These are phyloP conservation scores for Hystrix cristata DNA, from an alignment of 2,113 vertebrate species.

Conservation along the genomic window DNA sequence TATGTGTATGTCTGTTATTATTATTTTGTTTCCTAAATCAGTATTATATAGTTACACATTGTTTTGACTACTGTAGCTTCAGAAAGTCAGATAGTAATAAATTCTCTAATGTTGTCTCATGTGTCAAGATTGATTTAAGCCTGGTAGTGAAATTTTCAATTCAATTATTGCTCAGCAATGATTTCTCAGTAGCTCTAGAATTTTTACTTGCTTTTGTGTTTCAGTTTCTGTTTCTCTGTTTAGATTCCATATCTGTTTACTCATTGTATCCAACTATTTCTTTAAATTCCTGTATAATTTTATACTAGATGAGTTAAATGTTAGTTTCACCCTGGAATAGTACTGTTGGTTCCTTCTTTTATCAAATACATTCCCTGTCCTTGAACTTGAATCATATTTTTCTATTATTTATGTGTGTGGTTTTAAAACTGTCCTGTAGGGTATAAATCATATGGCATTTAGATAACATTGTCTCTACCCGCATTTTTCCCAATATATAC, in stretches of 20 bases:
- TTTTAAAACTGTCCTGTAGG: not conserved
- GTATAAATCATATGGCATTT: not conserved
- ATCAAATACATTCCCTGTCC: not conserved
- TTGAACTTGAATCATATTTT: not conserved
- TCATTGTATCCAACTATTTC: not conserved
- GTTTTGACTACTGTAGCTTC: not conserved
- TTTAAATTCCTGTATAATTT: not conserved
- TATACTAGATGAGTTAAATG: not conserved
- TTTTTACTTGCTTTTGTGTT: not conserved
- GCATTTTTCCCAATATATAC: not conserved
- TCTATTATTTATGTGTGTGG: not conserved
- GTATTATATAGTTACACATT: not conserved
- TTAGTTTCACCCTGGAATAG: no score
- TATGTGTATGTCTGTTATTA: not conserved
- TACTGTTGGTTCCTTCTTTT: not conserved
- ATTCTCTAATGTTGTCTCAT: not conserved
- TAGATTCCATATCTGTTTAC: not conserved
- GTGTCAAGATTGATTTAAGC: not conserved
- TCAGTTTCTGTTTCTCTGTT: not conserved
- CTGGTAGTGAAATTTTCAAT: not conserved
- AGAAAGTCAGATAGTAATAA: not conserved
- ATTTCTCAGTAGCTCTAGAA: not conserved
- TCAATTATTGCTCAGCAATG: not conserved
- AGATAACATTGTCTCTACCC: not conserved
- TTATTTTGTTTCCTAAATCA: not conserved